These are phyloP conservation scores for Epinephelus moara DNA, from an alignment of 2,113 vertebrate species.

Conservation along the genomic window DNA sequence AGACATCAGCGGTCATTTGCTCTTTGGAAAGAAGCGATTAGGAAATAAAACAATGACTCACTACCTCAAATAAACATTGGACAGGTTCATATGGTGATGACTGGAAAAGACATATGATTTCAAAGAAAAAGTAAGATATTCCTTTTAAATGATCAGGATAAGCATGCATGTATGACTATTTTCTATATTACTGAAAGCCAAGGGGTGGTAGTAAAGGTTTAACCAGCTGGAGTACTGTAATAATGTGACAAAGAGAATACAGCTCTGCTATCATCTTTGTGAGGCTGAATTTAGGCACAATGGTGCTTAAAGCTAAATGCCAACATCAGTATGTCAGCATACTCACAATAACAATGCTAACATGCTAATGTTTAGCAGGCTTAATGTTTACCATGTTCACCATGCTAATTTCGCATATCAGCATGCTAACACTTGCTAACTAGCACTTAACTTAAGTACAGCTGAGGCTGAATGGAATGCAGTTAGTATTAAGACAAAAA, in stretches of 20 bases:
- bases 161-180: background rate
- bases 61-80: constrained; percentile 22
- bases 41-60: constrained; percentile 47
- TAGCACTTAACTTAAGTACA: background rate
- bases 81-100: background rate
- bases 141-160: background rate
- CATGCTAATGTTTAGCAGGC: background rate
- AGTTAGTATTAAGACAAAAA: background rate
- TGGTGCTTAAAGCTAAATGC: background rate
- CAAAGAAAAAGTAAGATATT: background rate
- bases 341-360: background rate
- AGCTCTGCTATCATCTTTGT: too few species aligned
- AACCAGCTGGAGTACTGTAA: background rate
- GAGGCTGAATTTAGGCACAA: too few species aligned
- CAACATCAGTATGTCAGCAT: background rate
- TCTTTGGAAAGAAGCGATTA: constrained; percentile 32
- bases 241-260: background rate
- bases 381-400: background rate
- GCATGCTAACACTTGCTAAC: background rate
- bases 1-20: constrained; percentile 60
- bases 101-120: constrained; percentile 5
- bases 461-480: background rate
- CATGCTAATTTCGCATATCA: background rate
- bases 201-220: background rate
- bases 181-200: background rate